phyloP scores from a whole-genome alignment of 2,888 invertebrate species.

The Oscheius sp. region DNA sequence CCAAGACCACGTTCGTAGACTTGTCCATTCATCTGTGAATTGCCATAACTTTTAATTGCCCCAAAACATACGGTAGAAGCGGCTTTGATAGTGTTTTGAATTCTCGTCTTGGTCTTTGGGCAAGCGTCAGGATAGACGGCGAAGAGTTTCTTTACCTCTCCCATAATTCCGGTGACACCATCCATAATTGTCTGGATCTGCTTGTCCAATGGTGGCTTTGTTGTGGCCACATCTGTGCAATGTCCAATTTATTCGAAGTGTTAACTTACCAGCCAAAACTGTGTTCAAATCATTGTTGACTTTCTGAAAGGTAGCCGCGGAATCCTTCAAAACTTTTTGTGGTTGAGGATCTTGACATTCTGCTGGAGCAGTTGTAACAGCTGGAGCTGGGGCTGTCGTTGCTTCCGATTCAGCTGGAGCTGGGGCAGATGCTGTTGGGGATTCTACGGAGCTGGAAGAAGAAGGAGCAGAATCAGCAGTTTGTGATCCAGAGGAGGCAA shows the following conservation, averaged over 20 bases:
- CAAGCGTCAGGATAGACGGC: conserved; percentile 3
- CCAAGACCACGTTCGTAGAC: conserved; percentile 8
- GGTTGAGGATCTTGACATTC: conserved; percentile 12
- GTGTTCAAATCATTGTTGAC: not conserved
- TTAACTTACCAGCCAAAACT: not conserved
- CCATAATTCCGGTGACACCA: not conserved
- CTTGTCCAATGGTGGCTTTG: not conserved
- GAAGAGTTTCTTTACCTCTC: not conserved
- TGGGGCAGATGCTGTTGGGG: not conserved
- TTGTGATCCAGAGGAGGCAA: too few relatives aligned
- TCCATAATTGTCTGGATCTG: not conserved
- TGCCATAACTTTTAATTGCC: not conserved
- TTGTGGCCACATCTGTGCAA: conserved; percentile 7
- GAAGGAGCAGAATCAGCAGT: too few relatives aligned
- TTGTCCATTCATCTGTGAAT: conserved; percentile 19
- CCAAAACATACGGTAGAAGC: not conserved
- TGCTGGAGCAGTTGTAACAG: not conserved
- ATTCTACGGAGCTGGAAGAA: not conserved
- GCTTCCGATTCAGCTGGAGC: not conserved
- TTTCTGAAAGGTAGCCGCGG: not conserved
- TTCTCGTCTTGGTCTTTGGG: not conserved
- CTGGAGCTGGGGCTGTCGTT: not conserved
- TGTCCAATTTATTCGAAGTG: too few relatives aligned
- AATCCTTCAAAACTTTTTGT: not conserved
- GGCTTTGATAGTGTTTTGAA: not conserved